Base-by-base conservation (phyloP, 2,888 invertebrate genomes). In the Tortricodes alternella region DNA sequence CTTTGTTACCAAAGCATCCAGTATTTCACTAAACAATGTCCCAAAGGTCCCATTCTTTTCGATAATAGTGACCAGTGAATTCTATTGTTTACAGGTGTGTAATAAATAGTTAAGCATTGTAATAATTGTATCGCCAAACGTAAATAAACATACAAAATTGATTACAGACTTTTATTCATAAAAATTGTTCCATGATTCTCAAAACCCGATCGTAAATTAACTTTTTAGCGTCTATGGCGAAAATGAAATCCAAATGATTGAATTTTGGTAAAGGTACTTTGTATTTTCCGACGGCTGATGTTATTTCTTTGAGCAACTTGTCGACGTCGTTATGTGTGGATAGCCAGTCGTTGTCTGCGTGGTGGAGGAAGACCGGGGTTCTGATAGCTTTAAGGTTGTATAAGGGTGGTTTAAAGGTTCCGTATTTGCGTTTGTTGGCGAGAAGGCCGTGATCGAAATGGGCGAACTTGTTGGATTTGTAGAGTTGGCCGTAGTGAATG, bases 201-300 rank as follows among this genome's bases (percentile, higher is more conserved):
- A 92, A 43, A 66, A 89, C 64, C 61, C 91, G 74, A 64, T 92
- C 70, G 66, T 95, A 94, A 0, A 95, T 79, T 34, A 94, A 76
- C 43, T 78, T 84, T 16, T 92, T 90, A 0, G 92, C 93, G 67
- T 93, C 87, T 44, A 85, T 92, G 2, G 91, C 92, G 66, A 92
- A 92, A 2, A 93, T 80, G 63, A 93, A 92, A 68, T 93, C 93
- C 39, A 93, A 70, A 67, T 93, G 93, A 64, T 91, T 92, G 67
- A 92, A 92, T 51, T 86, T 78, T 2, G 77, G 63, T 43, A 89
- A 63, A 0, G 88, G 82, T 0, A 92, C 90, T 66, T 83, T 74
- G 61, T 83, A 89, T 65, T 86, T 85, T n/a, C 90, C 92, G 0
- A 92, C 64, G 0, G 80, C 79, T 8, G 83, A 78, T 9, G 83